Evolutionary conservation across 1,140 invertebrate genomes (phyloP), one percentile per base, ranked within the genome.

Genomic region (Sarcophaga bullata): DNA sequence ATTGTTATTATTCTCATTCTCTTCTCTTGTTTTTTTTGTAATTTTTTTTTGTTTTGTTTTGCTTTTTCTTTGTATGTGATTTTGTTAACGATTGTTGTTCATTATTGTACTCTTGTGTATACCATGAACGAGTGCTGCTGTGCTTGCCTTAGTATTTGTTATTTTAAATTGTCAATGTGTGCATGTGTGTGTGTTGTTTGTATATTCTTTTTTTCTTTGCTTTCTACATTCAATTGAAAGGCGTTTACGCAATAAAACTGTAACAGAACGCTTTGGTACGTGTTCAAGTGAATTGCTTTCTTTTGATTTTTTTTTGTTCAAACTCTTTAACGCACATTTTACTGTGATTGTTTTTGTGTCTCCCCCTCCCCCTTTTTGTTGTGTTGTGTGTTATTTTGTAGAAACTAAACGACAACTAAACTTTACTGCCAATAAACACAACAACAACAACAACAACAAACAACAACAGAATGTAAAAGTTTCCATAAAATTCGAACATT

Each of bases 241-340:
- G 62, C 62, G 62, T 68, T 68, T 68, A 68, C 62, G 62, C 62
- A 68, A 68, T 68, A 68, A 68, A 68, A 68, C 62, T 68, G 62
- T 68, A 19, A 68, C 17, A n/a, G 11, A 62, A 62, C 62, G 62
- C 62, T 19, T n/a, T 62, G 15, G 62, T 68, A 68, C 62, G 62
- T 68, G 62, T 19, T 68, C 62, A 68, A 68, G 62, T 25, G 10
- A 68, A 68, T 52, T 62, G 7, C n/a, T 62, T n/a, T 62, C 15
- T 0, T 62, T 58, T 15, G 9, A 58, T 7, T 58, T 62, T 62
- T 15, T 62, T 62, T 62, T 62, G 1, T 52, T 6, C 1, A 52
- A 52, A 10, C 50, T 52, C 50, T 52, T 52, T 10, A 52, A 52
- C 13, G 50, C 8, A 52, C 8, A 62, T 15, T 37, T 37, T 37